Base-by-base conservation (phyloP, 2,888 invertebrate genomes). In the Lochmaea capreae region DNA sequence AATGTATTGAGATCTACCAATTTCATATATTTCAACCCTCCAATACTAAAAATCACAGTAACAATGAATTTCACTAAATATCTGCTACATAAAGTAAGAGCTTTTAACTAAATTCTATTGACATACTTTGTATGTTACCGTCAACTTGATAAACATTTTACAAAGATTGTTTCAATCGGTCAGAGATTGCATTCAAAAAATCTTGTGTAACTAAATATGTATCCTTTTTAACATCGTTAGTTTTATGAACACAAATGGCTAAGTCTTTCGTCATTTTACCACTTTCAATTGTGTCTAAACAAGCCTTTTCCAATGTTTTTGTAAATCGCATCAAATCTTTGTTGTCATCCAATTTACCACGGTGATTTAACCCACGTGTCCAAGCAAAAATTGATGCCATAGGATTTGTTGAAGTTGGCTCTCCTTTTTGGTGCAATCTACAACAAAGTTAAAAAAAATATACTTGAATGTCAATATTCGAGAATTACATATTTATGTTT, bases 371-470 rank as follows among this genome's bases (percentile, higher is more conserved):
- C 1, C 96, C 96, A 67, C 95, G 88, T 0, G 96, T 96, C 96
- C 96, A 97, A 12, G 96, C 97, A 88, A 94, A 97, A 83, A 97
- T 96, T 58, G 95, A 96, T 14, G 97, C 97, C 74, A 97, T 93
- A 10, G 97, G 96, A 88, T 97, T 97, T 72, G 97, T 97, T 77
- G 95, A 95, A 2, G 97, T 97, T 67, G 92, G 91, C 83, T 93
- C 90, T 72, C 96, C 96, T 88, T 95, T 93, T 87, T 95, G 95
- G 86, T 95, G 95, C 90, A 93, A 91, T 83, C 96, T 92, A 86
- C 87, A 90, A 85, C 88, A 88, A 63, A 12, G 1, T n/a, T 49
- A n/a, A 1, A 49, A 49, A 49, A n/a, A 49, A 3, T 11, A 10
- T 12, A 46, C 12, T 1, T 46, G 2, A 46, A 18, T 18, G 8